phyloP scores from a whole-genome alignment of 2,113 vertebrate genomes.

The Galemys pyrenaicus region DNA sequence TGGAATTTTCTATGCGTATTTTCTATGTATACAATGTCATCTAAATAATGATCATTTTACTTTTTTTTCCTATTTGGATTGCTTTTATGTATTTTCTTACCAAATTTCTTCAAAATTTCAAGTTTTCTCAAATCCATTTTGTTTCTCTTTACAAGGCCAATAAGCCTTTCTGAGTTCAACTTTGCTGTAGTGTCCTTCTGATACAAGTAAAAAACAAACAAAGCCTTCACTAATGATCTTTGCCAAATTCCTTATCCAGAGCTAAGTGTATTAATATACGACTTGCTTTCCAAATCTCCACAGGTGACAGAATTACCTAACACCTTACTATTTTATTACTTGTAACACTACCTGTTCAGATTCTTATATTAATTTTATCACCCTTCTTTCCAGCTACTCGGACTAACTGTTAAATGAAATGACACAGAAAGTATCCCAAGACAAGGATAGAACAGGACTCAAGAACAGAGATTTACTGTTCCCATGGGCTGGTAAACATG shows the following conservation, averaged over 20 bases:
- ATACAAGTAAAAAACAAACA: neutral
- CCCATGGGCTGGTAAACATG: no score
- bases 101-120: neutral
- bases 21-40: no score
- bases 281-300: neutral
- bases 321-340: neutral
- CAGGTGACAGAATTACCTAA: neutral
- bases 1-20: no score
- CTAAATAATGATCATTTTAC: no score
- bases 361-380: neutral
- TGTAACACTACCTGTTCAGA: neutral
- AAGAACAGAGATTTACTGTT: no score
- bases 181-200: neutral
- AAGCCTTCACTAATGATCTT: neutral
- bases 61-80: no score
- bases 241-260: neutral
- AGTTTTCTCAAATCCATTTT: neutral
- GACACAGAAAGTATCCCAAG: no score
- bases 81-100: no score
- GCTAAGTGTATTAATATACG: neutral
- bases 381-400: neutral
- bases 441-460: no score
- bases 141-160: neutral
- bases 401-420: neutral
- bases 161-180: neutral